These are phyloP conservation scores for Ceratosolen fusciceps DNA, from an alignment of 1,140 invertebrate genomes.

Conservation along the genomic window DNA sequence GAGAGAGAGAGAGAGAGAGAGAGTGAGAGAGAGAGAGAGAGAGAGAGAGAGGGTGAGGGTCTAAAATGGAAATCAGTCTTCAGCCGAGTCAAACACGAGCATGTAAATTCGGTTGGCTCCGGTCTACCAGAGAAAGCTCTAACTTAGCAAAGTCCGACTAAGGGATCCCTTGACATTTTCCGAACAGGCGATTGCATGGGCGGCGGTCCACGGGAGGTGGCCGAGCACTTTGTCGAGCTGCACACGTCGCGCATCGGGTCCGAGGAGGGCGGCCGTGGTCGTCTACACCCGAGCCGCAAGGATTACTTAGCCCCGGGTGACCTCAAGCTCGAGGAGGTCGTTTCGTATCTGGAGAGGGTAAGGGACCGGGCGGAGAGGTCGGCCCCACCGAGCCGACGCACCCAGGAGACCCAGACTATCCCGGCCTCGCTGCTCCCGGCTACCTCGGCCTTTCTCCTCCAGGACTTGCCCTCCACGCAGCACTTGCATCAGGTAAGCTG, in stretches of 20 bases:
- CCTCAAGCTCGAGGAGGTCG: conserved; percentile 63
- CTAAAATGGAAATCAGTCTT: background rate
- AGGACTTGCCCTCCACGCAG: conserved; percentile 65
- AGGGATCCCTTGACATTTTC: background rate
- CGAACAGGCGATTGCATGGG: conserved; percentile 79
- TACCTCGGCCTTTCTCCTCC: conserved; percentile 62
- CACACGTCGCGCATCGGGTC: conserved; percentile 82
- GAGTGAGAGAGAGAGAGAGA: no score
- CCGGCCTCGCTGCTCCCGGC: conserved; percentile 65
- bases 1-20: no score
- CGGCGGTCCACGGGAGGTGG: conserved; percentile 80
- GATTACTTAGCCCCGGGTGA: conserved; percentile 60
- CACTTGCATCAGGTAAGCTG: conserved; percentile 65
- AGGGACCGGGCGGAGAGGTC: conserved; percentile 64
- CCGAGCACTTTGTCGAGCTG: conserved; percentile 87
- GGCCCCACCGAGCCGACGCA: conserved; percentile 65
- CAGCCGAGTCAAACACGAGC: background rate
- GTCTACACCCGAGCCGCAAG: conserved; percentile 51
- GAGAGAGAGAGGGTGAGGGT: no score
- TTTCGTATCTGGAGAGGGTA: conserved; percentile 65
- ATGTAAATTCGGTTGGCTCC: background rate
- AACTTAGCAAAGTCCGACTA: no score
- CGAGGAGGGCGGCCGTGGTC: conserved; percentile 67
- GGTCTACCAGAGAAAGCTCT: background rate
- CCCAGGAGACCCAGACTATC: conserved; percentile 68